phyloP scores from a whole-genome alignment of 2,113 vertebrate genomes.

The Danio rerio region DNA sequence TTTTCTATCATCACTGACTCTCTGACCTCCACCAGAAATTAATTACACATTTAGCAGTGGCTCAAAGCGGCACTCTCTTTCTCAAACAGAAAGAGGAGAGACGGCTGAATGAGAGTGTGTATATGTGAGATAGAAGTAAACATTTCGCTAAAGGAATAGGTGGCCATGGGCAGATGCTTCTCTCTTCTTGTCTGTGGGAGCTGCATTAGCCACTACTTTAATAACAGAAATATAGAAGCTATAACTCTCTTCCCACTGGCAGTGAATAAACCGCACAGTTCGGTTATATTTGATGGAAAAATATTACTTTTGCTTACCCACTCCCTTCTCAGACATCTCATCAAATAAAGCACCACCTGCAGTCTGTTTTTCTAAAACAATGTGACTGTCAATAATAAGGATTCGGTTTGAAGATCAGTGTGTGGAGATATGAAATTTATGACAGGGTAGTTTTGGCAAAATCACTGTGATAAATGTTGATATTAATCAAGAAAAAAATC shows the following conservation, averaged over 20 bases:
- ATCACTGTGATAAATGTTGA: not conserved
- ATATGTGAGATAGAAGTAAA: conserved; percentile 12
- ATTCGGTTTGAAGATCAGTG: not conserved
- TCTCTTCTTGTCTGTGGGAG: conserved; percentile 3
- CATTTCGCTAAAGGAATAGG: conserved; percentile 24
- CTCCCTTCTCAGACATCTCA: not conserved
- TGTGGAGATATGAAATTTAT: not conserved
- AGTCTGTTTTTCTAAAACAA: conserved; percentile 3
- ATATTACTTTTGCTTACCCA: conserved; percentile 6
- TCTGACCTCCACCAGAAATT: conserved; percentile 55
- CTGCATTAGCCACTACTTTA: conserved; percentile 53
- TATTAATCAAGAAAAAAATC: too few relatives aligned
- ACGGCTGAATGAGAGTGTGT: not conserved
- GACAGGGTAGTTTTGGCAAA: not conserved
- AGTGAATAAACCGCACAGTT: conserved; percentile 5
- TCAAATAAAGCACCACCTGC: not conserved
- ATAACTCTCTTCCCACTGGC: conserved; percentile 17
- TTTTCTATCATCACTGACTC: conserved; percentile 19
- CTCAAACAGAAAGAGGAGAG: conserved; percentile 40
- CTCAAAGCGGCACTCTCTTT: conserved; percentile 46
- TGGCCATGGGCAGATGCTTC: conserved; percentile 17
- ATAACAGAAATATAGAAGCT: conserved; percentile 52
- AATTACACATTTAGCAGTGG: conserved; percentile 57
- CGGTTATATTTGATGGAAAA: not conserved
- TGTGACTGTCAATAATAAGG: not conserved